Base-by-base conservation (phyloP, 1,140 invertebrate genomes). In the Acromyrmex charruanus region DNA sequence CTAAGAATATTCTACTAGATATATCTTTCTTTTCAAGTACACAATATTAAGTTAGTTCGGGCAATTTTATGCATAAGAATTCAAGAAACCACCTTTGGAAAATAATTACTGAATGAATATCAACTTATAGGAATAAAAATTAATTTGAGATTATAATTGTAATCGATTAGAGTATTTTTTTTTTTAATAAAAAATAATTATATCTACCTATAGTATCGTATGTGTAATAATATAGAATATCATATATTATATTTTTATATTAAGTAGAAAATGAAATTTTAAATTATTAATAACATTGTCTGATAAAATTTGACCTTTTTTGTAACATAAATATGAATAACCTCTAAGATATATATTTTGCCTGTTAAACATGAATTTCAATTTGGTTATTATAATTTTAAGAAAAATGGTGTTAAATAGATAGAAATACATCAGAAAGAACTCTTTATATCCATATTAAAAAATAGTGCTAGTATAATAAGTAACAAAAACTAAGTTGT, bases 1-100 rank as follows among this genome's bases (percentile, higher is more conserved):
- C 66, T 84, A 51, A 53, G 18, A 61, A 39, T 53, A 68, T 21
- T 10, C 68, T 74, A 21, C 25, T 72, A 21, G 6, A 72, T 55
- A 25, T 55, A 21, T 7, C 6, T 82, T 25, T 84, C 79, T 87
- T 85, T 82, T 86, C 86, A 90, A 90, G 86, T 88, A 77, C 82
- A 85, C 39, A 72, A 86, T 82, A 88, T 87, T 88, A 88, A 90
- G 86, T 90, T 74, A 66, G 74, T 89, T 72, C 71, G 71, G 3
- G 1, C 18, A 7, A 66, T 28, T 74, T 21, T 63, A 49, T 49
- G 25, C 65, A 4, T 49, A 49, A 18, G 72, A 58, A 53, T 65
- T 68, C 66, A 61, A 87, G 85, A 61, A 84, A 89, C 66, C 59
- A 51, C 12, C 71, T 85, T 55, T 68, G 35, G 7, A 7, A 82